Evolutionary conservation across 2,797 vertebrate species (phyloP).

Genomic region (Argya squamiceps): DNA sequence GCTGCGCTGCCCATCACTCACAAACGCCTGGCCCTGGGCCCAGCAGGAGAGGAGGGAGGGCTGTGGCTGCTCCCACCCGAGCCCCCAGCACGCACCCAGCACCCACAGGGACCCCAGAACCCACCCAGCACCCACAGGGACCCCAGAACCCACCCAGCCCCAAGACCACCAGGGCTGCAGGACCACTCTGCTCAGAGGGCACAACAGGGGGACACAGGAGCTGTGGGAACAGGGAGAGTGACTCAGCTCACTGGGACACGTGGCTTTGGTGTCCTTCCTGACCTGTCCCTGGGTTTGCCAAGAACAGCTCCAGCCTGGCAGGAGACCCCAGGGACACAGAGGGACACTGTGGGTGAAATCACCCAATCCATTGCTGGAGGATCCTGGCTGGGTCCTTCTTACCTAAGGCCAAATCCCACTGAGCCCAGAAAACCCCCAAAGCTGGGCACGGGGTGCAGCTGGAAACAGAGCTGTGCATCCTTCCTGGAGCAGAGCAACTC

Average conservation of each 20-base stretch:
- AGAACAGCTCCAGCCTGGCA: background rate
- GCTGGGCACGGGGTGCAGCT: background rate
- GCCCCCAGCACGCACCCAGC: background rate
- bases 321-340: background rate
- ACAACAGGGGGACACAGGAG: background rate
- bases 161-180: background rate
- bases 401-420: background rate
- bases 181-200: background rate
- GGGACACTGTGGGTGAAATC: background rate
- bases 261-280: background rate
- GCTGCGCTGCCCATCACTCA: constrained; percentile 52
- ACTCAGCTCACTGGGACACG: background rate
- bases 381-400: background rate
- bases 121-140: background rate
- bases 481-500: background rate
- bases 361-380: fast-evolving
- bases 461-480: background rate
- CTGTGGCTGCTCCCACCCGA: fast-evolving
- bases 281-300: background rate
- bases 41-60: background rate
- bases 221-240: fast-evolving
- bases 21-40: background rate
- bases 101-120: background rate
- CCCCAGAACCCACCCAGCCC: background rate
- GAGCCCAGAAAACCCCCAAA: background rate